Base-by-base conservation (phyloP, 1,140 invertebrate species). In the Araneus ventricosus region DNA sequence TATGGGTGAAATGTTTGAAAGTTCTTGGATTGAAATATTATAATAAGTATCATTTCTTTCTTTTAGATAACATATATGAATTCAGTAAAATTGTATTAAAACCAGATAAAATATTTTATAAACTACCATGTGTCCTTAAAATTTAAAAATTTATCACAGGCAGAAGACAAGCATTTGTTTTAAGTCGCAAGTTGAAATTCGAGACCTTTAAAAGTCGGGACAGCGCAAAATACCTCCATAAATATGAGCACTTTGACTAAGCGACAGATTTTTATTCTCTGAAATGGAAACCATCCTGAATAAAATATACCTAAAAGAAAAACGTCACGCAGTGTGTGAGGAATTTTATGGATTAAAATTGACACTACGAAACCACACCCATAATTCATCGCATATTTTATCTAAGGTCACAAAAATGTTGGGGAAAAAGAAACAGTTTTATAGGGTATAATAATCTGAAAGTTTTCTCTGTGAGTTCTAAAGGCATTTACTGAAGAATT, bases 301-400 rank as follows among this genome's bases (percentile, higher is more conserved):
- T 61, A 61, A 61, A 61, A 61, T n/a, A 61, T 61, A n/a, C 45
- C 10, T 52, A 52, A 52, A 52, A 17, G 24, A n/a, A 61, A 61
- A 61, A 61, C 20, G 59, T 20, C 59, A 61, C 24, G 6, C 24
- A n/a, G n/a, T 8, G 59, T 1, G 59, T 24, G 24, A 61, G 59
- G 24, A 61, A 61, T 61, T 61, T 61, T 61, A n/a, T 61, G 59
- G 59, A 61, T 61, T 61, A 61, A 61, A 61, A 61, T 61, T 61
- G 59, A 61, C 59, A 61, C 27, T 17, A 34, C 4, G 4, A 22
- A 75, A 37, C 27, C 34, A 37, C 30, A 75, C 30, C 14, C 67
- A 75, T 30, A 34, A 34, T 34, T 20, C 7, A 75, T 5, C 4
- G 14, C 30, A 34, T 14, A 37, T 75, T 75, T 75, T 75, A 75